Evolutionary conservation across 2,113 vertebrate species (phyloP), one percentile per base, ranked within the genome.

Genomic region (Sinocyclocheilus rhinocerous): DNA sequence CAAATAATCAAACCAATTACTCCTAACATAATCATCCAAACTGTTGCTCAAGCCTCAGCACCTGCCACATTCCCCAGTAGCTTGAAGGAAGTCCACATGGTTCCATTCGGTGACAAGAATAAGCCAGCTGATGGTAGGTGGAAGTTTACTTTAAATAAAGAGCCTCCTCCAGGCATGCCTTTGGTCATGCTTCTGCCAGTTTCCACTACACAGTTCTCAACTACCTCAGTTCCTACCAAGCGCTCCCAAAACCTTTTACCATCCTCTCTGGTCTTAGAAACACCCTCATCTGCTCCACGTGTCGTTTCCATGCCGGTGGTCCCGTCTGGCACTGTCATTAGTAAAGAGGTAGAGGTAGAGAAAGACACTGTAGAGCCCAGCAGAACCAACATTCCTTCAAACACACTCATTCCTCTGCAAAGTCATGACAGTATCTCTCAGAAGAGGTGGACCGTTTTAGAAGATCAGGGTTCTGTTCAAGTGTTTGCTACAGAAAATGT

Each of bases 101-200:
- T 24, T 18, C 39, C 76, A 52, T 10, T 75, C 13, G 61, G 72
- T 24, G 57, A 77, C 52, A 69, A 76, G 24, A 33, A 48, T 45
- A 69, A 69, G 26, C 7, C 81, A 29, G 26, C 76, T 24, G 52
- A 87, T 0, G 88, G 89, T 5, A 24, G 87, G 13, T 94, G 92
- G 91, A 92, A 89, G 16, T 57, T 95, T 13, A 91, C 90, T 3
- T 87, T 94, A 0, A 85, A 95, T 77, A 90, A 93, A 80, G 52
- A 84, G 1, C 91, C 91, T 0, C 90, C 91, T 80, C 91, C 93
- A 18, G 91, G 90, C 6, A 26, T 90, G 4, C 89, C 93, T 4
- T 86, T 95, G 3, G 90, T 95, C 2, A 79, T 95, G 72, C 84
- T 94, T 75, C 29, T 95, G 67, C 93, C 94, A 0, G 84, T 91